Base-by-base conservation (phyloP, 2,797 vertebrate species). In the Amblyopsis hoosieri region DNA sequence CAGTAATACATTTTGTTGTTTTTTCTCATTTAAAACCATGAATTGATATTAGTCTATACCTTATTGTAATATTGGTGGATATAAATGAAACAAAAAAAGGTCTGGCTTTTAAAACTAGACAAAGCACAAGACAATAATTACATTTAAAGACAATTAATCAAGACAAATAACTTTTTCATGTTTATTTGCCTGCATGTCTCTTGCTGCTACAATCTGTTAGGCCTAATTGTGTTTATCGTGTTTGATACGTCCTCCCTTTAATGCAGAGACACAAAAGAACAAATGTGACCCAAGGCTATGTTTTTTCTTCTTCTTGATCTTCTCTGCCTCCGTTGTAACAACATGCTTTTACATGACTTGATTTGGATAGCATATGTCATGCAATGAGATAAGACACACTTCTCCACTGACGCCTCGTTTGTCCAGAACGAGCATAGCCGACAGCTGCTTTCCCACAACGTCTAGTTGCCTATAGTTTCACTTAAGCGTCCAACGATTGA, bases 141-240 rank as follows among this genome's bases (percentile, higher is more conserved):
- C 23, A 29, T 29, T 29, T 29, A 29, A 29, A 29, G 23, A 67
- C 64, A 66, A n/a, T 23, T 61, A 3, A 72, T 59, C 31, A 29
- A 72, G 56, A 70, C 64, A 74, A 76, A 66, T 12, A 45, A 59
- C 5, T 57, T 17, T n/a, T 57, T 48, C 10, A 15, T 33, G 64
- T 57, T 65, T 75, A 64, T 61, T 51, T 79, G 78, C 74, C 52
- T 76, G 56, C 65, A 65, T 63, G 68, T 80, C 76, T 79, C 74
- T 71, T 78, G 72, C 68, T 71, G 74, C 80, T 88, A 78, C 80
- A 88, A 91, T 90, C 87, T 89, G 62, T 29, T 29, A 68, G 76
- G 67, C 0, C 23, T 89, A 91, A 92, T 84, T 90, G 88, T 91
- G 90, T 91, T 93, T 92, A 86, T 87, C 50, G 15, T 84, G 79